A percentile compares a stretch with the other conserved stretches of the same genome.
phyloP scores from a whole-genome alignment of 2,113 vertebrate species.

The Corythornis cristatus region DNA sequence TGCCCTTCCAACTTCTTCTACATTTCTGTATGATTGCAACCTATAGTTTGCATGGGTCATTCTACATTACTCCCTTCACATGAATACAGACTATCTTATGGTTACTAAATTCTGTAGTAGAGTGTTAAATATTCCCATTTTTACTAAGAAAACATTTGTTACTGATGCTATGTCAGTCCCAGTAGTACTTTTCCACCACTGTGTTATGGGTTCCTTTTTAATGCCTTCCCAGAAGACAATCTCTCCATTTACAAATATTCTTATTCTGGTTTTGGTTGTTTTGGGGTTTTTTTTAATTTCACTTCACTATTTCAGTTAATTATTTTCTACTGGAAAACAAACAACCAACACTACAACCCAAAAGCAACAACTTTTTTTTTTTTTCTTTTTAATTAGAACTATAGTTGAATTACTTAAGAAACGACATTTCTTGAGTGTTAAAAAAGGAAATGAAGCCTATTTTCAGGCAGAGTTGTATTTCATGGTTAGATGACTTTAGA shows the following conservation, averaged over 20 bases:
- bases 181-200: neutral
- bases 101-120: neutral
- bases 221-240: neutral
- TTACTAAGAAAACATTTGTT: neutral
- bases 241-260: neutral
- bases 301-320: neutral
- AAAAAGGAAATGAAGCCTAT: neutral
- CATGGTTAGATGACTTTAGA: neutral
- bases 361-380: neutral
- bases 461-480: neutral
- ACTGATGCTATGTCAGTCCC: neutral
- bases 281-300: neutral
- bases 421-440: neutral
- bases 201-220: neutral
- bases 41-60: neutral
- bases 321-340: neutral
- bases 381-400: neutral
- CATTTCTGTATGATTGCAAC: neutral
- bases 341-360: no score
- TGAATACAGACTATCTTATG: neutral
- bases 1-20: neutral
- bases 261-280: neutral
- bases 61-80: neutral
- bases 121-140: neutral
- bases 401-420: neutral